phyloP scores from a whole-genome alignment of 1,140 invertebrate species.

The Steinernema feltiae region DNA sequence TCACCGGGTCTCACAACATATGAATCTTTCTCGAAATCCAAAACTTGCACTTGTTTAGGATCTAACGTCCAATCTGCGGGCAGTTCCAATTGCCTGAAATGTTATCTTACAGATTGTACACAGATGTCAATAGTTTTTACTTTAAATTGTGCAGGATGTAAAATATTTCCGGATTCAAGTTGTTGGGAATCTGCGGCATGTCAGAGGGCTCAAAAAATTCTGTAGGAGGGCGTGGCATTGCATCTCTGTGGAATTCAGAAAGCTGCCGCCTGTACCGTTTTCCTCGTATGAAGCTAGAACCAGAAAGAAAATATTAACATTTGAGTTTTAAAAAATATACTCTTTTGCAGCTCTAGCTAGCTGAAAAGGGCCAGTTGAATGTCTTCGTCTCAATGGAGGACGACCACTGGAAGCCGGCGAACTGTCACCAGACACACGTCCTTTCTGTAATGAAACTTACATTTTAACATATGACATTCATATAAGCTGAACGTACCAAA shows the following conservation, averaged over 20 bases:
- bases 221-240: conserved; percentile 38
- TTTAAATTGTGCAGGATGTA: conserved; percentile 53
- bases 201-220: conserved; percentile 54
- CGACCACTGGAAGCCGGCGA: neutral
- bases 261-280: conserved; percentile 41
- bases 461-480: conserved; percentile 68
- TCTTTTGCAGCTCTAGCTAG: conserved; percentile 42
- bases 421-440: conserved; percentile 17
- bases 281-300: conserved; percentile 25
- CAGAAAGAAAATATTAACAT: conserved; percentile 28
- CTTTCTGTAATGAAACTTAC: conserved; percentile 61
- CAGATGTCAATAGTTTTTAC: conserved; percentile 22
- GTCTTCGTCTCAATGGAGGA: conserved; percentile 35
- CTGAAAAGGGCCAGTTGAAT: conserved; percentile 46
- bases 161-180: conserved; percentile 47
- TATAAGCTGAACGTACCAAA: neutral
- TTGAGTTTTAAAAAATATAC: conserved; percentile 7
- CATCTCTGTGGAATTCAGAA: conserved; percentile 40
- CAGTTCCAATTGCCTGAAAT: conserved; percentile 51
- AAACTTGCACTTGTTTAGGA: conserved; percentile 51
- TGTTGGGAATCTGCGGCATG: conserved; percentile 52
- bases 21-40: conserved; percentile 38
- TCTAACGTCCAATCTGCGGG: conserved; percentile 48
- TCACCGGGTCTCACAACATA: conserved; percentile 66
- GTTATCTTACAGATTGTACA: neutral